phyloP scores from a whole-genome alignment of 2,888 invertebrate genomes.

The Adelognathus sp. region DNA sequence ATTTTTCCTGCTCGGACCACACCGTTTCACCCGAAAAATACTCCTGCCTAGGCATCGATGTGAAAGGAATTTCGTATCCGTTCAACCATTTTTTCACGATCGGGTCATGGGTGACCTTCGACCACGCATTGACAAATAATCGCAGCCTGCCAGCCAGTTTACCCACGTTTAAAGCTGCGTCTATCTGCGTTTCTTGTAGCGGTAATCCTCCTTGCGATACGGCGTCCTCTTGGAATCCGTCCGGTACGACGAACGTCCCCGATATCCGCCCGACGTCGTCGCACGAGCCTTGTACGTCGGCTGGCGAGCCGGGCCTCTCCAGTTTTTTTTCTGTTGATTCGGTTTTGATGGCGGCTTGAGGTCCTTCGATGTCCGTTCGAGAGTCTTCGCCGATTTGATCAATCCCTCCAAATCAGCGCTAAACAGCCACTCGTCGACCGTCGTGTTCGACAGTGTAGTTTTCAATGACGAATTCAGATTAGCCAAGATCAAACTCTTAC shows the following conservation, averaged over 20 bases:
- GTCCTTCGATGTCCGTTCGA: conserved; percentile 1
- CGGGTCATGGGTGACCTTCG: conserved; percentile 18
- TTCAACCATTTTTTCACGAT: conserved; percentile 23
- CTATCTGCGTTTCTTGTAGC: background rate
- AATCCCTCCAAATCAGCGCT: background rate
- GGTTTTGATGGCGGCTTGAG: background rate
- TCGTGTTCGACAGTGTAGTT: background rate
- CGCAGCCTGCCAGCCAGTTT: conserved; percentile 44
- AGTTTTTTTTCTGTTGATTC: background rate
- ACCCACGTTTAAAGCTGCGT: conserved; percentile 13
- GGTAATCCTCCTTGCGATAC: background rate
- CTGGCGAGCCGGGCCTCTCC: background rate
- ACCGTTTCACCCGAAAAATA: background rate
- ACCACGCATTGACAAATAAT: conserved; percentile 14
- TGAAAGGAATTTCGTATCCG: conserved; percentile 46
- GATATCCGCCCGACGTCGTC: background rate
- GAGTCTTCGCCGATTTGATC: background rate
- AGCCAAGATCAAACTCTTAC: conserved; percentile 1
- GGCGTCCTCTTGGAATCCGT: background rate
- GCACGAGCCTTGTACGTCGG: background rate
- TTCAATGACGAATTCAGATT: conserved; percentile 5
- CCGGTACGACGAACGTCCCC: background rate
- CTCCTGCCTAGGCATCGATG: background rate
- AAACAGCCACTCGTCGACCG: background rate
- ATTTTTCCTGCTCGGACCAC: background rate